Percentiles rank a stretch among this genome's conserved stretches.
Conservation (phyloP, 2,888 invertebrate genomes). For the Barypeithes pellucidus region DNA sequence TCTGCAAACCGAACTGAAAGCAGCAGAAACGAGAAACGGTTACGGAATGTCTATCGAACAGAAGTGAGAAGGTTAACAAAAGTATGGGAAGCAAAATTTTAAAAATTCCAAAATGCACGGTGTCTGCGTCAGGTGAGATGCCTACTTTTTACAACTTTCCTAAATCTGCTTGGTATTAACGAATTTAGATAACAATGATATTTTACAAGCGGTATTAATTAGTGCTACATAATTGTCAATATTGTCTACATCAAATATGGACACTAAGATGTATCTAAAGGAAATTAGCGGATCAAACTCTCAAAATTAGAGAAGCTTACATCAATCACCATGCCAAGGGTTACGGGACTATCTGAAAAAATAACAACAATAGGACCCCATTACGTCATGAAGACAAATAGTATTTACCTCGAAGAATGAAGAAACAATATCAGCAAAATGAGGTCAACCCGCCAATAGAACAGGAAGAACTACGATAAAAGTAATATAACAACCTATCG, state of each 20-base stretch:
- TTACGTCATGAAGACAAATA: too few species aligned
- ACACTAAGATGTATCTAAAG: background rate
- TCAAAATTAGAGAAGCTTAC: too few species aligned
- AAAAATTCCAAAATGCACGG: constrained; percentile 14
- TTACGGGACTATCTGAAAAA: too few species aligned
- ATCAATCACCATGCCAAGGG: too few species aligned
- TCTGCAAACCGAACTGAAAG: constrained; percentile 45
- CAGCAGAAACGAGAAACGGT: constrained; percentile 25
- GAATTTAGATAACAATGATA: constrained; percentile 13
- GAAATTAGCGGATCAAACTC: too few species aligned
- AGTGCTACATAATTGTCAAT: too few species aligned
- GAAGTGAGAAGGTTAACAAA: constrained; percentile 28
- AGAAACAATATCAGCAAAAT: too few species aligned
- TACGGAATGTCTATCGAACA: constrained; percentile 16
- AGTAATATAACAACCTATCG: too few species aligned
- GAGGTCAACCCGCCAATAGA: too few species aligned
- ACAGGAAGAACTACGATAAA: too few species aligned
- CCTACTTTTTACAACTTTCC: constrained; percentile 11
- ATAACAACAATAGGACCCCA: too few species aligned
- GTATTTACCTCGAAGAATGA: too few species aligned
- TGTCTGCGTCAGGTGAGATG: constrained; percentile 18
- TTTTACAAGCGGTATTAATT: constrained; percentile 5
- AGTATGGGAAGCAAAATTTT: constrained; percentile 15
- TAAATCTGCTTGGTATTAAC: constrained; percentile 8
- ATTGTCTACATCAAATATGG: background rate